phyloP scores from a whole-genome alignment of 2,113 vertebrate species.

The Gnathonemus longibarbis region DNA sequence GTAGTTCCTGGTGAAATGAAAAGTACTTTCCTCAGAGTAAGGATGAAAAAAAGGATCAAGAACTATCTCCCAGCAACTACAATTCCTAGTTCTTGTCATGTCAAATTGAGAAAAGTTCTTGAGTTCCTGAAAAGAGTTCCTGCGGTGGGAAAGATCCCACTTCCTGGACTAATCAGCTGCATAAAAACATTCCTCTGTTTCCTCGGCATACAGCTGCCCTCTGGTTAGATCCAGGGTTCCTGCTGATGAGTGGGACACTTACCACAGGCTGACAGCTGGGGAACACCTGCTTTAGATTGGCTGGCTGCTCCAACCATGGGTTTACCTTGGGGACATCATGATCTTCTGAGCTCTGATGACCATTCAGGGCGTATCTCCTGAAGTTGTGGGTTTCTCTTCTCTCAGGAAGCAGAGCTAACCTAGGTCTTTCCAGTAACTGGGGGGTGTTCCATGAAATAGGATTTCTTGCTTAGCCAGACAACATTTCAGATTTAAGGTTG shows the following conservation, averaged over 20 bases:
- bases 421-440: neutral
- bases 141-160: neutral
- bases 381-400: neutral
- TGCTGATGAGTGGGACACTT: neutral
- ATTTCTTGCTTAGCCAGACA: neutral
- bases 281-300: neutral
- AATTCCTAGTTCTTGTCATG: neutral
- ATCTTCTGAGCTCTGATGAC: neutral
- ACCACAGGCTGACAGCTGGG: neutral
- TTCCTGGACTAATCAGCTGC: neutral
- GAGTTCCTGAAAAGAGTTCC: neutral
- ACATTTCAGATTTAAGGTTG: neutral
- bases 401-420: neutral
- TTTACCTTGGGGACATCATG: neutral
- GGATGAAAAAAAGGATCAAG: neutral
- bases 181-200: neutral
- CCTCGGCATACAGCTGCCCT: neutral
- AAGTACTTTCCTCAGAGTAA: neutral
- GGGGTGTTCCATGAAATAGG: neutral
- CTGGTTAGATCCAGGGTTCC: neutral
- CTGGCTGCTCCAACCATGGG: neutral
- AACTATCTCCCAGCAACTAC: too few species aligned
- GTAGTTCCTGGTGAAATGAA: neutral
- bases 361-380: neutral
- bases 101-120: neutral